These are phyloP conservation scores for Cheilosia urbana DNA, from an alignment of 2,888 invertebrate genomes.

Conservation along the genomic window DNA sequence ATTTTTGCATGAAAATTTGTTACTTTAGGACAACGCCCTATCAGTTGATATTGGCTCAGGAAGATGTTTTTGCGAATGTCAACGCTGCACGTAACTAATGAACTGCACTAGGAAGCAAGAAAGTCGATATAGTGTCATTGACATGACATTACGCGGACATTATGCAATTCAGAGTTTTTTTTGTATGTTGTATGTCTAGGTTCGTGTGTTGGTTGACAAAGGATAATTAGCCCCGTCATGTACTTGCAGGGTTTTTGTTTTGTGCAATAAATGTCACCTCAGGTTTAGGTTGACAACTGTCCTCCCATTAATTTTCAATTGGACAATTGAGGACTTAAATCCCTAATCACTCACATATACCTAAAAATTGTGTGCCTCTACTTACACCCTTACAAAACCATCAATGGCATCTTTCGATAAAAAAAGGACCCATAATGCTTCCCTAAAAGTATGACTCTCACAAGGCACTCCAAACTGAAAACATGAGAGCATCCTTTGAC, in stretches of 20 bases:
- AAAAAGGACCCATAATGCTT: not conserved
- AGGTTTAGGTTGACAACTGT: too few species aligned
- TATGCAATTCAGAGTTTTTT: not conserved
- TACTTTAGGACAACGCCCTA: constrained; percentile 1
- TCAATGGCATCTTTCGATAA: not conserved
- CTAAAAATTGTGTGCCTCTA: too few species aligned
- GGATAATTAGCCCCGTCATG: too few species aligned
- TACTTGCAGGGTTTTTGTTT: too few species aligned
- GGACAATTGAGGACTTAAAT: too few species aligned
- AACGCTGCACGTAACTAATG: not conserved
- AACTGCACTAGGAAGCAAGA: not conserved
- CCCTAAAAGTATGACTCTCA: not conserved
- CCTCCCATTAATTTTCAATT: too few species aligned
- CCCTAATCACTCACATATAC: too few species aligned
- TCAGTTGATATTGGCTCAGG: not conserved
- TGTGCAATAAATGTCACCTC: too few species aligned
- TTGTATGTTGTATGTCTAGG: not conserved
- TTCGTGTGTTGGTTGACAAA: too few species aligned
- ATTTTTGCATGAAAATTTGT: constrained; percentile 2
- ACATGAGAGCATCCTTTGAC: not conserved
- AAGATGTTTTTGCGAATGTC: not conserved
- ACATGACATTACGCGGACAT: not conserved
- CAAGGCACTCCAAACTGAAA: not conserved
- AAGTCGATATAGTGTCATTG: not conserved
- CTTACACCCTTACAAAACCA: too few species aligned